Evolutionary conservation across 2,888 invertebrate genomes (phyloP), one percentile per base, ranked within the genome.

Genomic region (Rotaria sp.): DNA sequence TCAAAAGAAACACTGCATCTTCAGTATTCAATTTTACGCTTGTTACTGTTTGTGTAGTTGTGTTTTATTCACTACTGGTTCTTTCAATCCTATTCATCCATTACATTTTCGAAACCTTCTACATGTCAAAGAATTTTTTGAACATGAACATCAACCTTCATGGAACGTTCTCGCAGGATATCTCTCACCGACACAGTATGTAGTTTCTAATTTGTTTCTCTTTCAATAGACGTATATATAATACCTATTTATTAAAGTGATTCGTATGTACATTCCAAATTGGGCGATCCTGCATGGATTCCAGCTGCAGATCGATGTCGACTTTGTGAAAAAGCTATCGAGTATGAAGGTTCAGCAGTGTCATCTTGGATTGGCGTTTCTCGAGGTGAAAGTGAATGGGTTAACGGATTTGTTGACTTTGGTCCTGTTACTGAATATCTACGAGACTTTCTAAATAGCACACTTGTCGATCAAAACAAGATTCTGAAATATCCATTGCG

Each of bases 371-470:
- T 74, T 74, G 1, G 7, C 8, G 41, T 74, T 74, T 74, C 74
- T 18, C 74, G 74, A 24, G 74, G 74, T 35, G 74, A 74, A 74
- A 74, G 74, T 74, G 74, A 74, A 74, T 74, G 74, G 74, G 5
- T 7, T 7, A 38, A 74, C 18, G 74, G 74, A 2, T 74, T 74
- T 74, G 41, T 74, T 38, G 74, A 74, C 38, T 74, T 74, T 38
- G 35, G 74, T 38, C 74, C 74, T 21, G 74, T 74, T 24, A 35
- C 38, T 21, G 74, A 74, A 74, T 38, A 41, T 41, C 74, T 74
- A 1, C 74, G 74, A 35, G 74, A 74, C 38, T 74, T 38, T 38
- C 74, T 74, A 2, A 74, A 74, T 74, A 24, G 8, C 10, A 74
- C 74, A 74, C 74, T 74, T 4, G 74, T 74, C 24, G 74, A 38